A percentile compares a stretch with the other conserved stretches of the same genome.
These are phyloP conservation scores for Macaria liturata DNA, from an alignment of 2,888 invertebrate genomes.

Conservation along the genomic window DNA sequence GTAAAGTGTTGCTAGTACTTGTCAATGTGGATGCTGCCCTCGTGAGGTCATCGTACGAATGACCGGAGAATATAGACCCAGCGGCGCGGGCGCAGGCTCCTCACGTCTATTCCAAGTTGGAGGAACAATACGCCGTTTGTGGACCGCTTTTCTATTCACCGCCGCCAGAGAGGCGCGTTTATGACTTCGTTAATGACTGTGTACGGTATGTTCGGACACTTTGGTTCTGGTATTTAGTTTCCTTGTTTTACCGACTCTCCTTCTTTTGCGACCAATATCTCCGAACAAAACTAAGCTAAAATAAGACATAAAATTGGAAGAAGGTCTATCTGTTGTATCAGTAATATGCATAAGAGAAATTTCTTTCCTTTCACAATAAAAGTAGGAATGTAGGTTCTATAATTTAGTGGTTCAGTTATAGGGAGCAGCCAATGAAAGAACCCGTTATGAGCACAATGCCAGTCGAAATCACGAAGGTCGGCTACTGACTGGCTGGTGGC, in stretches of 20 bases:
- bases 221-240: neutral
- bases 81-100: constrained; percentile 44
- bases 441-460: constrained; percentile 36
- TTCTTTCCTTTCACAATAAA: neutral
- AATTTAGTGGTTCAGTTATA: constrained; percentile 18
- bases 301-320: no score
- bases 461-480: constrained; percentile 33
- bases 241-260: no score
- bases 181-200: constrained; percentile 17
- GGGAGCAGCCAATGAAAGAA: constrained; percentile 30
- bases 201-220: constrained; percentile 1
- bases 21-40: constrained; percentile 49
- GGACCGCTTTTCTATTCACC: constrained; percentile 19
- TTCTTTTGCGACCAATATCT: no score
- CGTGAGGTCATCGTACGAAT: constrained; percentile 68
- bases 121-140: constrained; percentile 32
- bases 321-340: no score
- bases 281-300: no score
- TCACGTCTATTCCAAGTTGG: constrained; percentile 39
- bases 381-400: constrained; percentile 10
- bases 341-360: no score
- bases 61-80: constrained; percentile 40
- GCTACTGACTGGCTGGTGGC: constrained; percentile 15
- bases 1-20: constrained; percentile 23
- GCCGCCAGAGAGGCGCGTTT: constrained; percentile 10